Evolutionary conservation across 2,113 vertebrate species (phyloP), one percentile per base, ranked within the genome.

Genomic region (Planiliza haematocheilus): DNA sequence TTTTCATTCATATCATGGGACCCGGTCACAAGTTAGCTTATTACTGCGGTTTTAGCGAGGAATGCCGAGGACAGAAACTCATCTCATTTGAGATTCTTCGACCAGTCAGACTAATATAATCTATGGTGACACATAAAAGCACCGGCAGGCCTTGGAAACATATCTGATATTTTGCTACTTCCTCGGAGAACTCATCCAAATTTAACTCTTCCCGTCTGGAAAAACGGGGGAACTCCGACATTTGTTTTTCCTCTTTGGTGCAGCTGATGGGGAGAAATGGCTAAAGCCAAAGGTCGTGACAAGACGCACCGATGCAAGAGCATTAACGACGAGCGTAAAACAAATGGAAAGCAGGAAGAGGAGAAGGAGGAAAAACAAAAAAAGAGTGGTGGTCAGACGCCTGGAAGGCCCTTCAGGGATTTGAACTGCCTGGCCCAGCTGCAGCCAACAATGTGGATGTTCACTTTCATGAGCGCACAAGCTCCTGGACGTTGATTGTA

Each of bases 371-470:
- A 17, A 53, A 46, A 7, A 34, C 24, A 30, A n/a, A 49, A 21
- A 42, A 57, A 48, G 42, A 46, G 14, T 17, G 20, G 38, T 57
- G 52, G 84, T 65, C 77, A 56, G 45, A 74, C 63, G 79, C 43
- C 49, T 71, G 9, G 70, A 49, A 67, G 62, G 13, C 12, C 55
- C 74, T 43, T 61, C 4, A 5, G 63, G 69, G 63, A 68, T 37
- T 52, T 69, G n/a, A 70, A 64, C 69, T 36, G 46, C 49, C 55
- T 43, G 39, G 38, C 36, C 68, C 81, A 77, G 67, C 70, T 79
- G 70, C n/a, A 75, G 77, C 50, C 38, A 16, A 60, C 34, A 21
- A n/a, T 59, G 37, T 9, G 17, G 70, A 55, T 55, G 58, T 55
- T 83, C 18, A 39, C 43, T 65, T 74, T 24, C 21, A 34, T 45